Base-by-base conservation (phyloP, 30 jellyfish, hydroid and myxozoan genomes). In the Mastigias papua region DNA sequence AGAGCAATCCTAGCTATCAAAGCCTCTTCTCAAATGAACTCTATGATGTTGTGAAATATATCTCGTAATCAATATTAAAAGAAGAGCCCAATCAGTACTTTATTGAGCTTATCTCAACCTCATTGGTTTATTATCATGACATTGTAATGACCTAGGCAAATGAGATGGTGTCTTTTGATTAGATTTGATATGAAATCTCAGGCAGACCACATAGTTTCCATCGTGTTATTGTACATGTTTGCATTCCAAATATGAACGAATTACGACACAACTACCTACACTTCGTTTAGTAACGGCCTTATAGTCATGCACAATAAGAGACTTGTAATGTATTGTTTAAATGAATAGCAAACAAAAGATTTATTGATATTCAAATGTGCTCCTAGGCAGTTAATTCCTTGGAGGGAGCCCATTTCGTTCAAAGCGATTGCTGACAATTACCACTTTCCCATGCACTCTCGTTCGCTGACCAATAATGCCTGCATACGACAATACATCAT, bases 301-400 rank as follows among this genome's bases (percentile, higher is more conserved):
- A 1, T 23, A 27, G 74, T 1, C 37, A 23, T n/a, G 74, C 19
- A 63, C 74, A 63, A 27, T 63, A 27, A 23, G 46, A 23, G 46
- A 2, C 21, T 63, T 63, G 74, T 63, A 4, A 17, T 7, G 2
- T 10, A 63, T 27, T 2, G 1, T 19, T 3, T 7, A 26, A 63
- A 9, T 63, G 32, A 63, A 63, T 63, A 27, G 19, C 19, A 21
- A 63, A 63, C 74, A 63, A 63, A 63, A 26, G 10, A 8, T 23
- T 63, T 63, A 63, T 63, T 63, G 74, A 63, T 21, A 63, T 63
- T 63, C 74, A 63, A 63, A 63, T 23, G 22, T 23, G 4, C 74
- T 23, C 6, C 11, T 10, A n/a, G 6, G 19, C 37, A 21, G 26
- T 23, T 63, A 23, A 63, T 19, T 8, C 74, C 7, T 6, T 23